Conservation (phyloP, 2,888 invertebrate species). For the Cryptocephalus primarius region DNA sequence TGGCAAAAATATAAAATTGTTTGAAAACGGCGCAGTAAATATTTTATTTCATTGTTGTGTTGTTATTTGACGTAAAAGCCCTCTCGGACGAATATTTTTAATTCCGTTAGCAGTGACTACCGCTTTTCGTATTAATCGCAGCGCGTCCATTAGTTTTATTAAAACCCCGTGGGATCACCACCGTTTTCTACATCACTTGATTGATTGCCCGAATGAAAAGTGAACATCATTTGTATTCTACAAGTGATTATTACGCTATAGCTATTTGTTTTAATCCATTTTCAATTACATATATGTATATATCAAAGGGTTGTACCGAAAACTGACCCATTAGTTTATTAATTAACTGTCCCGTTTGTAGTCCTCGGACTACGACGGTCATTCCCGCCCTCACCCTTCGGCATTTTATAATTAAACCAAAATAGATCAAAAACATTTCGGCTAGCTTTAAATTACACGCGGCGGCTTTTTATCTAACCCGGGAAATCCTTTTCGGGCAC, state of each 20-base stretch:
- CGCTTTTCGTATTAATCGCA: background rate
- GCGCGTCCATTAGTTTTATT: slow-evolving; percentile 1
- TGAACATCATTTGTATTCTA: background rate
- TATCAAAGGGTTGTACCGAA: too few relatives aligned
- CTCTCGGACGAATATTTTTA: background rate
- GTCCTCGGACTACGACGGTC: too few relatives aligned
- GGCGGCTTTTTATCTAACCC: too few relatives aligned
- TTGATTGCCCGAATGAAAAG: background rate
- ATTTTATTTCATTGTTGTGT: background rate
- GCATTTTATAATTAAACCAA: too few relatives aligned
- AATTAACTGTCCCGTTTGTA: too few relatives aligned
- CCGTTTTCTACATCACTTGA: background rate
- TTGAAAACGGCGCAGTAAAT: too few relatives aligned
- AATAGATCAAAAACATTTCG: too few relatives aligned
- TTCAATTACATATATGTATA: slow-evolving; percentile 1
- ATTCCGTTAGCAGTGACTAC: slow-evolving; percentile 1
- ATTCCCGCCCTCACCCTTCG: too few relatives aligned
- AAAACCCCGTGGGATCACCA: slow-evolving; percentile 1
- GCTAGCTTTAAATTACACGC: too few relatives aligned
- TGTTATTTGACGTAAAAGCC: background rate
- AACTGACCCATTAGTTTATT: too few relatives aligned
- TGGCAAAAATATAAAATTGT: too few relatives aligned
- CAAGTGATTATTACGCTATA: background rate
- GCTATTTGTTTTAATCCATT: slow-evolving; percentile 1
- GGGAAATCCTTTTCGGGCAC: too few relatives aligned